These are phyloP conservation scores for Taenaris catops DNA, from an alignment of 2,888 invertebrate genomes.

Conservation along the genomic window DNA sequence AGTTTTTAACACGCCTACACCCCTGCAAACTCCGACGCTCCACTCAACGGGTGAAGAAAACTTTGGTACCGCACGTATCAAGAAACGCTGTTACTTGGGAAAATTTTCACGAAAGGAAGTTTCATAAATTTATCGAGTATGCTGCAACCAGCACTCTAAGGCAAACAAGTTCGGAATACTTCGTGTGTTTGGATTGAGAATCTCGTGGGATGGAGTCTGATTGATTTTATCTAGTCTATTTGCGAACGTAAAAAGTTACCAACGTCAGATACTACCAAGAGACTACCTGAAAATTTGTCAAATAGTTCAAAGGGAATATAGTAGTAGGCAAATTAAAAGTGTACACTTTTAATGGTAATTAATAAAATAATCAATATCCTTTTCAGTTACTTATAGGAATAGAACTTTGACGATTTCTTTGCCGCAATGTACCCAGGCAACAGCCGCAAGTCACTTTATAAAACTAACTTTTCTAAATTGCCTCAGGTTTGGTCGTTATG, in stretches of 20 bases:
- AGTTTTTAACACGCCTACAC: conserved; percentile 27
- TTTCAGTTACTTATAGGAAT: no score
- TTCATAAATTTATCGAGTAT: conserved; percentile 62
- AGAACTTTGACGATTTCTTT: no score
- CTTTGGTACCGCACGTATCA: conserved; percentile 65
- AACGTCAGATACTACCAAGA: conserved; percentile 7
- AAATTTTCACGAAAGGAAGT: conserved; percentile 47
- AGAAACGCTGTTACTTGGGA: conserved; percentile 50
- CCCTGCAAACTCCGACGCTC: conserved; percentile 28
- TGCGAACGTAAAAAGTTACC: conserved; percentile 19
- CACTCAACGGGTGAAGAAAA: conserved; percentile 56
- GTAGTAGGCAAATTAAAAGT: background rate
- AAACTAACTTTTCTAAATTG: no score
- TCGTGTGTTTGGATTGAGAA: conserved; percentile 50
- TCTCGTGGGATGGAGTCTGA: conserved; percentile 57
- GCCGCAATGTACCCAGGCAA: no score
- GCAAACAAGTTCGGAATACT: conserved; percentile 58
- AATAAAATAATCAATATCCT: no score
- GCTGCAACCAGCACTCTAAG: conserved; percentile 43
- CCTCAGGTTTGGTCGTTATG: no score
- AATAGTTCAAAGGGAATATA: conserved; percentile 1
- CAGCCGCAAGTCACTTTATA: no score
- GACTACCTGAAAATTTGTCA: conserved; percentile 1
- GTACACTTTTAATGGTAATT: no score
- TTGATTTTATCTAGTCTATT: conserved; percentile 52